Evolutionary conservation across 2,888 invertebrate genomes (phyloP), one percentile per base, ranked within the genome.

Genomic region (Aquatica leii): DNA sequence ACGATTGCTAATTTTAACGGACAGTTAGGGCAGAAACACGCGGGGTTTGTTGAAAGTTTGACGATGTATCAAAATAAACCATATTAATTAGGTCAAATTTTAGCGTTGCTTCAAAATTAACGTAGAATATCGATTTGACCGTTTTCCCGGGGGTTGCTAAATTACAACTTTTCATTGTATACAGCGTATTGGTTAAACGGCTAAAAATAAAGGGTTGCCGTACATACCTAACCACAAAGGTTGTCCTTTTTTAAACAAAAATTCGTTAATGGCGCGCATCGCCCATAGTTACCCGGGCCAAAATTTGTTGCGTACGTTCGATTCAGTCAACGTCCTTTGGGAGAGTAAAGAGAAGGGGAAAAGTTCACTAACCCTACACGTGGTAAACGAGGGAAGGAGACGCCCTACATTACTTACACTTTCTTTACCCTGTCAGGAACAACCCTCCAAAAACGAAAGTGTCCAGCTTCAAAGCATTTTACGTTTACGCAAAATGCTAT

Each of bases 361-460:
- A 49, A 62, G 65, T 62, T 65, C 65, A 52, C 18, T 62, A 58
- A 62, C 65, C 59, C 65, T 49, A 46, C 65, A 62, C 65, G 65
- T 62, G 65, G 65, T 46, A n/a, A 17, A 46, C n/a, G 20, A 58
- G 37, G 58, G 58, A 50, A 62, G 67, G 59, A 65, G 64, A 59
- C 60, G 58, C 62, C 60, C 64, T 61, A 67, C 66, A 62, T 67
- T 65, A 59, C 67, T 58, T 54, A 50, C 62, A 59, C 57, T 56
- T 56, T 59, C 59, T 57, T 56, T 59, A 50, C 55, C 56, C 58
- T 60, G 46, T 57, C 60, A 54, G 58, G 69, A 65, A 65, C 65
- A 65, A 31, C 69, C 68, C 68, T 67, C 66, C 60, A 63, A 67
- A 70, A 70, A 64, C 35, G 68, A 70, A 67, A 70, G 69, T 69